A percentile compares a stretch with the other conserved stretches of the same genome.
These are phyloP conservation scores for Urophycis tenuis DNA, from an alignment of 2,797 vertebrate genomes.

Conservation along the genomic window DNA sequence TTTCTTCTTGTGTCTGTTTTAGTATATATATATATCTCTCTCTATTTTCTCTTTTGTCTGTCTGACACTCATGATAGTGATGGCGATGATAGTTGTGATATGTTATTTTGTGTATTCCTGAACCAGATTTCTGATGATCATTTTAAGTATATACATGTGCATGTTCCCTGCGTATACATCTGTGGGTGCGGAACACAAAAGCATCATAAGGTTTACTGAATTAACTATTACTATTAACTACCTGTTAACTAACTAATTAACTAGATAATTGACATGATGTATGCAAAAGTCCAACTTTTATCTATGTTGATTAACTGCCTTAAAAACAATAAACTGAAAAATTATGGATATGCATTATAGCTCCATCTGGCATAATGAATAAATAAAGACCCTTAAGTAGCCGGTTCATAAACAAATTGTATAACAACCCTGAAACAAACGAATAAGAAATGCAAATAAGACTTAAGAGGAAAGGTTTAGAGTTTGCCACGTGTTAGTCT, in stretches of 20 bases:
- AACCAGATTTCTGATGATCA: not conserved
- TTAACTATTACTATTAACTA: not conserved
- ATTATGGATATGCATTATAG: not conserved
- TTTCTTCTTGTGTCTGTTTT: not conserved
- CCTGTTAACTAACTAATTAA: no score
- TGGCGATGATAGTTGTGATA: slow-evolving; percentile 20
- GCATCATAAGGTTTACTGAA: not conserved
- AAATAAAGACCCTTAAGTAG: not conserved
- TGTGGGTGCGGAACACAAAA: not conserved
- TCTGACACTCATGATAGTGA: no score
- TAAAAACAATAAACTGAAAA: slow-evolving; percentile 19
- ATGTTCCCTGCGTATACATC: not conserved
- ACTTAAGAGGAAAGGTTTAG: not conserved
- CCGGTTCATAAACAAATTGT: not conserved
- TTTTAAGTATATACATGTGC: not conserved
- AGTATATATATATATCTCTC: slow-evolving; percentile 2
- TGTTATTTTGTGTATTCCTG: slow-evolving; percentile 27
- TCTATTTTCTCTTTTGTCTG: no score
- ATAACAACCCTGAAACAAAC: not conserved
- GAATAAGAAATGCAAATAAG: not conserved
- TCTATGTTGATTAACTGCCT: slow-evolving; percentile 21
- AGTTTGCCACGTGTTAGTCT: not conserved
- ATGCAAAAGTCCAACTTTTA: not conserved
- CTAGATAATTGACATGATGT: no score
- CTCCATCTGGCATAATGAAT: slow-evolving; percentile 6